phyloP scores from a whole-genome alignment of 2,113 vertebrate species.

The Alectura lathami region DNA sequence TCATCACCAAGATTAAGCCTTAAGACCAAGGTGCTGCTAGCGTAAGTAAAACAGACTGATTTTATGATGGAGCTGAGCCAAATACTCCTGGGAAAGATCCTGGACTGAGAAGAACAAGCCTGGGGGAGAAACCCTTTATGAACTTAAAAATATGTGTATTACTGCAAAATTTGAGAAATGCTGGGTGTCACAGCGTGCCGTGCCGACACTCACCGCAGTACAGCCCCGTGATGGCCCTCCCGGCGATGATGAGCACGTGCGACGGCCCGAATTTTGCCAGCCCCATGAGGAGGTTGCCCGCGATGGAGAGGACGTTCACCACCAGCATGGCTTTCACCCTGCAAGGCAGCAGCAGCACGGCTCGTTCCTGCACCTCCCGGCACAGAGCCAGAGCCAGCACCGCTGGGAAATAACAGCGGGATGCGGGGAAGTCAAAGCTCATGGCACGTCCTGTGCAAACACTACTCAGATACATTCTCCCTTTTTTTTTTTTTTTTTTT shows the following conservation, averaged over 20 bases:
- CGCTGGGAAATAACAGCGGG: background rate
- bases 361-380: background rate
- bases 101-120: background rate
- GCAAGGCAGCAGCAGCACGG: conserved; percentile 60
- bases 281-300: conserved; percentile 89
- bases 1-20: background rate
- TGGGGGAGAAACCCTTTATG: background rate
- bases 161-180: background rate
- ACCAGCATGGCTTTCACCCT: conserved; percentile 92
- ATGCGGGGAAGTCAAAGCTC: background rate
- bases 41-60: background rate
- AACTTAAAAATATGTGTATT: background rate
- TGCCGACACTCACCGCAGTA: conserved; percentile 86
- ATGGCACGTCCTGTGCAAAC: background rate
- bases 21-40: background rate
- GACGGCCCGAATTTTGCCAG: conserved; percentile 85
- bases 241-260: conserved; percentile 89
- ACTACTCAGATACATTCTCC: background rate
- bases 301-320: conserved; percentile 86
- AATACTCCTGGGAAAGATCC: background rate
- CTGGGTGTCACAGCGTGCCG: background rate
- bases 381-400: background rate
- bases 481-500: no score
- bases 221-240: conserved; percentile 89
- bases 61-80: background rate